A percentile compares a stretch with the other conserved stretches of the same genome.
These are phyloP conservation scores for Acanthurus lineatus DNA, from an alignment of 2,797 vertebrate genomes.

Conservation along the genomic window DNA sequence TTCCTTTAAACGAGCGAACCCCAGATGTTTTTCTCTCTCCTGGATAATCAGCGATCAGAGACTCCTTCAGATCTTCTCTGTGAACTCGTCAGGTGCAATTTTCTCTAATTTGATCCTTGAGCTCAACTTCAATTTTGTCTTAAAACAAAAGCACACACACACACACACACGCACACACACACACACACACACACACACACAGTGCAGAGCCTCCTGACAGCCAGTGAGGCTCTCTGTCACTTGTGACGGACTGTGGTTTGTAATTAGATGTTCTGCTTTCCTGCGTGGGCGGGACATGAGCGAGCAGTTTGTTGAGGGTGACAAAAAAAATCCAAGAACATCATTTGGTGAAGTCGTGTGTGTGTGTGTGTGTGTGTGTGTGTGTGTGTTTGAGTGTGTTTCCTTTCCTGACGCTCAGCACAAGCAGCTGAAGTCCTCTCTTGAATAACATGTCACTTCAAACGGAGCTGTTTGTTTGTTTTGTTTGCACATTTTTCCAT, in stretches of 20 bases:
- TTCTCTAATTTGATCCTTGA: conserved; percentile 23
- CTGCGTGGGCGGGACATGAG: conserved; percentile 13
- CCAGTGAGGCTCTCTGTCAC: conserved; percentile 16
- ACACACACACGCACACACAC: conserved; percentile 1
- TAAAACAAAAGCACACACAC: conserved; percentile 15
- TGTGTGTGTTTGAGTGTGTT: too few relatives aligned
- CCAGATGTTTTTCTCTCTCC: conserved; percentile 1
- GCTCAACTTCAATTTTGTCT: conserved; percentile 1
- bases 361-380: conserved; percentile 17
- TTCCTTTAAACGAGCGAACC: conserved; percentile 1
- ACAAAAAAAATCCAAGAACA: conserved; percentile 10
- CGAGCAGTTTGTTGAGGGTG: conserved; percentile 2
- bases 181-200: neutral
- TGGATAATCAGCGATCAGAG: conserved; percentile 21
- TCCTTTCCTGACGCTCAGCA: conserved; percentile 6
- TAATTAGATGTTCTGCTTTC: conserved; percentile 49
- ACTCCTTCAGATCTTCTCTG: conserved; percentile 26
- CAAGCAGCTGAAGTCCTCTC: neutral
- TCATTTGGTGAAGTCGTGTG: conserved; percentile 20
- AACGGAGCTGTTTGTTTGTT: conserved; percentile 6
- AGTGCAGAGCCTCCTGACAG: conserved; percentile 20
- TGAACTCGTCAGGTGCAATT: conserved; percentile 29
- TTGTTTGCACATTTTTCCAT: neutral
- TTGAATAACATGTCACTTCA: neutral
- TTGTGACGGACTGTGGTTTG: conserved; percentile 20